Evolutionary conservation across 2,113 vertebrate species (phyloP).

Genomic region (Colossoma macropomum): DNA sequence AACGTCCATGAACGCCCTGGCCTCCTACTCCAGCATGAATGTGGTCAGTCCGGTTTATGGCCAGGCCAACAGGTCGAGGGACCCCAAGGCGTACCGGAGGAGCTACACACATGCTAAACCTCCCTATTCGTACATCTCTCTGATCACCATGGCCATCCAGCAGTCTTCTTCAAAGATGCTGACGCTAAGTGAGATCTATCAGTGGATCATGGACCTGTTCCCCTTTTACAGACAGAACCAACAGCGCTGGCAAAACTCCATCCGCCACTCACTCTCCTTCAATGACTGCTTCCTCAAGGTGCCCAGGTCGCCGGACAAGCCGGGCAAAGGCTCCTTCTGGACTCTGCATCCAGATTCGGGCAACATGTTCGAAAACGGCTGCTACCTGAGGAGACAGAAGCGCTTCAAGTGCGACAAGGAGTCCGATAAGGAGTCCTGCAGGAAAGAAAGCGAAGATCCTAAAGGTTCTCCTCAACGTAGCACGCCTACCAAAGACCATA

Average conservation of each 20-base stretch:
- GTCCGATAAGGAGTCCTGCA: constrained; percentile 68
- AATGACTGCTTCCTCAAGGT: constrained; percentile 93
- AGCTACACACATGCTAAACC: constrained; percentile 90
- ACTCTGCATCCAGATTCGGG: constrained; percentile 88
- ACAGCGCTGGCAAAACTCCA: constrained; percentile 90
- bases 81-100: constrained; percentile 86
- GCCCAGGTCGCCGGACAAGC: constrained; percentile 86
- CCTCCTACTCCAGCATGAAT: constrained; percentile 82
- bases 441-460: constrained; percentile 47
- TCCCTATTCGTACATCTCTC: constrained; percentile 88
- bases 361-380: constrained; percentile 91
- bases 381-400: constrained; percentile 88
- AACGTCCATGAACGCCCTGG: constrained; percentile 78
- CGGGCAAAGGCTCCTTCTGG: constrained; percentile 90
- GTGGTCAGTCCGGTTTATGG: constrained; percentile 87
- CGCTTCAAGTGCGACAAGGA: constrained; percentile 87
- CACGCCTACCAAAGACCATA: constrained; percentile 80
- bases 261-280: constrained; percentile 89
- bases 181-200: constrained; percentile 87
- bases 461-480: constrained; percentile 76
- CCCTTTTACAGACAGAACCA: constrained; percentile 90
- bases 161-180: constrained; percentile 87
- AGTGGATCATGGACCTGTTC: constrained; percentile 92
- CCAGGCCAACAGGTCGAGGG: constrained; percentile 83
- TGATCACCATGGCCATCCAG: constrained; percentile 90